Evolutionary conservation across 2,797 vertebrate genomes (phyloP), one percentile per base, ranked within the genome.

Genomic region (Echiichthys vipera): DNA sequence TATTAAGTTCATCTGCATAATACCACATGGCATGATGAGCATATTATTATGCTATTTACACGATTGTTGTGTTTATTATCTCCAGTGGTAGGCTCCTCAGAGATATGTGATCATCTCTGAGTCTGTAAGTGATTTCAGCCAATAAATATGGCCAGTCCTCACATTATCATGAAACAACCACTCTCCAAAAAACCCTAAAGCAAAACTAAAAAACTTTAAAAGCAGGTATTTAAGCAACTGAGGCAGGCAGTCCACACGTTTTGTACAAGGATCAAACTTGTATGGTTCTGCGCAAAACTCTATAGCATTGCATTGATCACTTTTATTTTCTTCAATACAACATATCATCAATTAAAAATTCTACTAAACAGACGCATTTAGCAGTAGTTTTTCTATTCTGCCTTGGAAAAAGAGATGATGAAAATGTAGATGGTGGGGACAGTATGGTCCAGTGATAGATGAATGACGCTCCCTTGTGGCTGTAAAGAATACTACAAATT

Each of bases 381-480:
- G 3, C 18, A 1, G 5, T 2, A 13, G 3, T 18, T 20, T 36
- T 43, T 47, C 10, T 27, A 5, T 56, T 22, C 50, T 42, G 2
- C 17, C 2, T 24, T 39, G 12, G 17, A 39, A 13, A 47, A 1
- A 18, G 4, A 47, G 27, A 7, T 43, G 39, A 53, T 22, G 3
- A 29, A 47, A 63, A 59, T 13, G 36, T 3, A 46, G 4, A 14
- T 13, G 5, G 3, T 29, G 0, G n/a, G 15, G 40, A 2, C 2
- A 18, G 0, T 1, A 3, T 1, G 5, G n/a, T 53, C 2, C 15
- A 30, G 34, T 12, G 7, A 54, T 46, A 10, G 69, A 45, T 70
- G 3, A 72, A 77, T 70, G 47, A 1, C 29, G 32, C 75, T 86
- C 15, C 54, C 88, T 37, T 42, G 85, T 86, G 90, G 74, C 7